Evolutionary conservation across 1,140 invertebrate species (phyloP).

Genomic region (Dryas iulia): DNA sequence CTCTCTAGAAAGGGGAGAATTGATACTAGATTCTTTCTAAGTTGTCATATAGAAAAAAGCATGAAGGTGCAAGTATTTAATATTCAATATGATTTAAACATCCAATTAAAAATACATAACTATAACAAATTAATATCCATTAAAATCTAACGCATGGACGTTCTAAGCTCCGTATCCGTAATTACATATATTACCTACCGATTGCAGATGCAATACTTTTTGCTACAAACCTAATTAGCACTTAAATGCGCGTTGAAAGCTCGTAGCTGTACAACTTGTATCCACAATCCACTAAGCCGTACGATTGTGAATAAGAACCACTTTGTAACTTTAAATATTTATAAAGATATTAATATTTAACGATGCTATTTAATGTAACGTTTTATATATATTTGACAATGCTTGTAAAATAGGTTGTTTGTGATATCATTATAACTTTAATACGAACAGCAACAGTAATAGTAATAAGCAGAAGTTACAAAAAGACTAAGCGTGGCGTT

Average conservation of each 20-base stretch:
- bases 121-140: not conserved
- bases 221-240: conserved; percentile 66
- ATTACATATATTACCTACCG: conserved; percentile 56
- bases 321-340: conserved; percentile 11
- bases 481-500: too few relatives aligned
- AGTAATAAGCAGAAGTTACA: too few relatives aligned
- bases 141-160: conserved; percentile 11
- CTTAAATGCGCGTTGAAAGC: conserved; percentile 54
- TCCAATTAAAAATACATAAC: not conserved
- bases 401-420: not conserved
- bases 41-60: too few relatives aligned
- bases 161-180: conserved; percentile 41
- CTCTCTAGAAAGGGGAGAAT: too few relatives aligned
- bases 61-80: too few relatives aligned
- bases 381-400: not conserved
- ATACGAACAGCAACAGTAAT: too few relatives aligned
- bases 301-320: conserved; percentile 19
- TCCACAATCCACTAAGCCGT: conserved; percentile 17
- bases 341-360: conserved; percentile 21
- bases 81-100: too few relatives aligned
- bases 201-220: conserved; percentile 57
- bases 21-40: too few relatives aligned
- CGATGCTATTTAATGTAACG: not conserved
- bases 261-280: conserved; percentile 41
- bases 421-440: too few relatives aligned